Evolutionary conservation across 1,140 invertebrate species (phyloP), one percentile per base, ranked within the genome.

Genomic region (Bombus fervidus): DNA sequence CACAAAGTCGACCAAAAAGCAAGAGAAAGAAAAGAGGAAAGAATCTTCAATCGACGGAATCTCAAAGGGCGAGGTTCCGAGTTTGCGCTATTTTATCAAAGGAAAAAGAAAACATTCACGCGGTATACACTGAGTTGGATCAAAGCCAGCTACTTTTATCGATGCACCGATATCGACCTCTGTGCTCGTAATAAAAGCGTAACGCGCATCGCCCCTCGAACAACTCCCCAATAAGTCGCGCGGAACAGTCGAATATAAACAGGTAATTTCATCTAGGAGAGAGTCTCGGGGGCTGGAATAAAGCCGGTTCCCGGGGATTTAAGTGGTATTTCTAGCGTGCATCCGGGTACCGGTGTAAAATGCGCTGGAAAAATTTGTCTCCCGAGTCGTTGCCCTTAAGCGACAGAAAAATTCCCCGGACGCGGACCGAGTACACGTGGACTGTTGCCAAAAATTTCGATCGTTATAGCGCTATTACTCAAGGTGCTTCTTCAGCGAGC

Each of bases 321-420:
- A 31, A 31, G 64, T 66, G 64, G 15, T 34, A 34, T 34, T 66
- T 18, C n/a, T n/a, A 53, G 18, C 47, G 47, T 53, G 6, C 18
- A 22, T 53, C 18, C 39, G 13, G 28, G 8, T 39, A 28, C 25
- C n/a, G 62, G 72, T 15, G 59, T 76, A 28, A 83, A 83, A 68
- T 37, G 41, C 39, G 22, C 43, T 34, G 1, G 47, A 53, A 43
- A 83, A 83, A 78, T 83, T 78, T 83, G 82, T 83, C 82, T 41
- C 74, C 41, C 15, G 43, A 88, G 78, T 88, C 78, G 83, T 88
- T 85, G 83, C 47, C 87, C 87, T 87, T 88, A 88, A 88, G 66
- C 83, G 86, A 18, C 18, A 34, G 47, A 77, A 82, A 78, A 85
- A 59, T 82, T 68, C 64, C 72, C 31, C n/a, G 73, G n/a, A n/a